Base-by-base conservation (phyloP, 2,888 invertebrate genomes). In the Coenonympha glycerion region DNA sequence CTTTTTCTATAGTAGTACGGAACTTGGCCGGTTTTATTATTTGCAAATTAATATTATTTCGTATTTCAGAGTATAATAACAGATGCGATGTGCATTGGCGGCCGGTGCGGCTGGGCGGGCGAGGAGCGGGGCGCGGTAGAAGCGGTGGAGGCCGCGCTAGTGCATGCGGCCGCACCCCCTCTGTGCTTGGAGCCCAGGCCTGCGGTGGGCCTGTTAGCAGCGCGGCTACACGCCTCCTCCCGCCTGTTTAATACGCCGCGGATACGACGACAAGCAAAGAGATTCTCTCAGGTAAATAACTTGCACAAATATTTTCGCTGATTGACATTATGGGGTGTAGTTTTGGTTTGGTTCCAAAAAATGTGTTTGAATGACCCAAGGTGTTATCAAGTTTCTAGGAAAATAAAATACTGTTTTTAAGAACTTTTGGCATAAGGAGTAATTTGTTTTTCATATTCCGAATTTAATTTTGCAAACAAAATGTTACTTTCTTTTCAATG, bases 121-220 rank as follows among this genome's bases (percentile, higher is more conserved):
- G 94, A 95, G 58, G 95, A 95, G 68, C 89, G 92, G 53, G 88
- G 93, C 49, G 89, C 91, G 0, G 49, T 82, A 6, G 85, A 85
- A 47, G 83, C 83, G 42, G 80, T 96, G 50, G 98, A 98, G 76
- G 94, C 95, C 56, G 93, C 95, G 62, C 77, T 98, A 53, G 91
- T 97, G 30, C 90, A 95, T 66, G 94, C 95, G 9, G 94, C 95
- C 3, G 92, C 94, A 56, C 95, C 95, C 9, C 95, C 94, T 3
- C 84, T 98, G 26, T 97, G 96, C 75, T 88, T 98, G 45, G 96
- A 97, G 79, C 96, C 97, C 3, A 92, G 94, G 66, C 95, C 95
- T 2, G 90, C 92, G 19, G 92, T 96, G 33, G 93, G 94, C 21
- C 80, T 93, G 42, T 88, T 93, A 50, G 91, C 93, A 22, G 94